phyloP scores from a whole-genome alignment of 2,113 vertebrate genomes.

The Odocoileus virginianus region DNA sequence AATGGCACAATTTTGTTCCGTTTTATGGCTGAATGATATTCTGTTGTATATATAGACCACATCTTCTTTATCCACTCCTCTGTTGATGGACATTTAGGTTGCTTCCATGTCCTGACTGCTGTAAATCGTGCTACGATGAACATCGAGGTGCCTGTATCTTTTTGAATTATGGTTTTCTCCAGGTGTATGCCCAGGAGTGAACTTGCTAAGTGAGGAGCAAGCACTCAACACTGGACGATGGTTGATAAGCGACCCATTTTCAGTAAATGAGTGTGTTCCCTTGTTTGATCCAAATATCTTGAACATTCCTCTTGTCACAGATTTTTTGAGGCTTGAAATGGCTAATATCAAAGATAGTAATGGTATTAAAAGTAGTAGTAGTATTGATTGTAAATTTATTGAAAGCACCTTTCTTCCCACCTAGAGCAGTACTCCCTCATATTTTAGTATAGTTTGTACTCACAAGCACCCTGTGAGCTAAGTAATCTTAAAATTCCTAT shows the following conservation, averaged over 20 bases:
- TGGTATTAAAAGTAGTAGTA: background rate
- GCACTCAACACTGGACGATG: background rate
- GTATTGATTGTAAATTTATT: background rate
- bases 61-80: background rate
- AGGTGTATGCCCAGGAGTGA: background rate
- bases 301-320: background rate
- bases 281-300: background rate
- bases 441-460: background rate
- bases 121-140: fast-evolving
- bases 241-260: background rate
- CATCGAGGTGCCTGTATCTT: background rate
- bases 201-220: background rate
- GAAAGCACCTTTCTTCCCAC: background rate
- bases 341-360: background rate
- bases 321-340: background rate
- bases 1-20: background rate
- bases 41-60: background rate
- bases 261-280: background rate
- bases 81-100: background rate
- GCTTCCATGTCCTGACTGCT: background rate
- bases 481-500: background rate
- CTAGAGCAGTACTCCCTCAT: fast-evolving
- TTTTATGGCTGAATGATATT: background rate
- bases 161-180: background rate
- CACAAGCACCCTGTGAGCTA: background rate